Percentiles rank a stretch among this genome's conserved stretches.
Evolutionary conservation across 2,797 vertebrate species (phyloP).

Genomic region (Mormyrus proboscirostris): DNA sequence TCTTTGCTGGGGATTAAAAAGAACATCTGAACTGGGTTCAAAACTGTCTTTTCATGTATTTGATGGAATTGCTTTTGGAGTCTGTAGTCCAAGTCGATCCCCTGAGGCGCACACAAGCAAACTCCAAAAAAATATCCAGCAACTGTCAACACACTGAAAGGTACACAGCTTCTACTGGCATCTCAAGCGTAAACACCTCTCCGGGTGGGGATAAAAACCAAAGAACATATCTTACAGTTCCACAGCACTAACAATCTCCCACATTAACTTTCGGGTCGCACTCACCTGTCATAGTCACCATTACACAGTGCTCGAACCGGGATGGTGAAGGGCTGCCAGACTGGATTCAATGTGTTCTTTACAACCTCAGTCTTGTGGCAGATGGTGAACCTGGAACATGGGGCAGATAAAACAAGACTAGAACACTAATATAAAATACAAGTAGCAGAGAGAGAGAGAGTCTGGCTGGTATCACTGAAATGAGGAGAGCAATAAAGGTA

Average conservation of each 20-base stretch:
- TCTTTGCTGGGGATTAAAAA: neutral
- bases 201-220: neutral
- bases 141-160: neutral
- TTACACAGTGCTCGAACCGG: conserved; percentile 82
- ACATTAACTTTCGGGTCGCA: neutral
- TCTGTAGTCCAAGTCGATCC: too few species aligned
- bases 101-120: neutral
- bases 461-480: neutral
- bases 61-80: neutral
- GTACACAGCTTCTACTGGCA: neutral
- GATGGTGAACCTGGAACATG: conserved; percentile 76
- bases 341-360: conserved; percentile 83
- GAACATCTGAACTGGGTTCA: neutral
- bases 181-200: neutral
- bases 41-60: neutral
- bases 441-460: neutral
- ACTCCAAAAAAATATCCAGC: neutral
- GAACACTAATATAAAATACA: conserved; percentile 1
- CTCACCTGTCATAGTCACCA: conserved; percentile 80
- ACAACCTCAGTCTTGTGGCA: conserved; percentile 88
- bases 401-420: conserved; percentile 59
- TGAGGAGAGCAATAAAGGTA: neutral
- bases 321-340: conserved; percentile 86
- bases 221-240: neutral
- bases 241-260: neutral